Evolutionary conservation across 1,140 invertebrate genomes (phyloP), one percentile per base, ranked within the genome.

Genomic region (Centruroides sculpturatus): DNA sequence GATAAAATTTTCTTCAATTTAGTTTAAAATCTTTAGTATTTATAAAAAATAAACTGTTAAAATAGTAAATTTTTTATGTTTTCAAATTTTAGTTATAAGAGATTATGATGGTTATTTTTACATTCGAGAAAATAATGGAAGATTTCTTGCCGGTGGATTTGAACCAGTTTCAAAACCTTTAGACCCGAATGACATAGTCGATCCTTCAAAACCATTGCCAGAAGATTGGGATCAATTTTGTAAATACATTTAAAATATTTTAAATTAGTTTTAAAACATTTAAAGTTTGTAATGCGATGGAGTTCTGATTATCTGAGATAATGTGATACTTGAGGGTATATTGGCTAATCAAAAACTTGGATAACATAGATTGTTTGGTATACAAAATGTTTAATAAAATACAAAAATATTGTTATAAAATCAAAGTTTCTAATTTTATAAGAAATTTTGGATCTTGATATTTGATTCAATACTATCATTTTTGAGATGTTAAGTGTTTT

Each of bases 221-320:
- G 76, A 76, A 70, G 90, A 95, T 73, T 97, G 93, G 92, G 93
- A 98, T 76, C 90, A 95, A 70, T 98, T 98, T 75, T 85, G 93
- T 69, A 80, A 90, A 54, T 75, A 23, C 7, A 47, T 56, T 50
- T 9, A 23, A 23, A 23, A 23, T 2, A 23, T 56, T 11, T 8
- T 48, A 53, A 41, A 23, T 23, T 23, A 23, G 23, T 23, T 23
- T 23, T 23, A 23, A 23, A 23, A 23, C 23, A 23, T 23, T 23
- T 23, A 23, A 23, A 23, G 23, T 23, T 23, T 23, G 23, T 23
- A 23, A 23, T 23, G 2, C 23, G 2, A 2, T 23, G 23, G 23
- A 23, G 23, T 23, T 23, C 23, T 23, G 23, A 23, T 23, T 23
- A 23, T 23, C 23, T 23, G 23, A 23, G 23, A 23, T 23, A 23